Percentiles rank a stretch among this genome's conserved stretches.
Evolutionary conservation across 1,140 invertebrate species (phyloP).

Genomic region (Temnothorax longispinosus): DNA sequence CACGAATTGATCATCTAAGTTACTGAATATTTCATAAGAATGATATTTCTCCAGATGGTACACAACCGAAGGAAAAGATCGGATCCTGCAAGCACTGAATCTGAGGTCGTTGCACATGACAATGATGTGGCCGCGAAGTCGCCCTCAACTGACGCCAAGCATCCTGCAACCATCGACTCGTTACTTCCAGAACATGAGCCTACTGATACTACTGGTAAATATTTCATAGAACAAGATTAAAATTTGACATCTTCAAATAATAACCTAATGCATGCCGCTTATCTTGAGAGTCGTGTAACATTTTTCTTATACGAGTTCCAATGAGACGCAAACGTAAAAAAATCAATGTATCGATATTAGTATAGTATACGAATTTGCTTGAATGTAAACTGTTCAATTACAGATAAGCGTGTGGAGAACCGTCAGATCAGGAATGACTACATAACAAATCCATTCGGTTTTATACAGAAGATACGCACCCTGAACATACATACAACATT

Average conservation of each 20-base stretch:
- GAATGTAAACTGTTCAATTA: not conserved
- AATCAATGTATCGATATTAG: conserved; percentile 2
- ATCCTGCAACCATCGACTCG: not conserved
- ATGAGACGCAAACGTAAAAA: not conserved
- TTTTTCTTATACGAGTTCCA: not conserved
- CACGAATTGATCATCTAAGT: too few relatives aligned
- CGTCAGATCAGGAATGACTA: not conserved
- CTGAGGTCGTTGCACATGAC: not conserved
- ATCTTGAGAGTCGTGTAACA: not conserved
- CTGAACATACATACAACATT: not conserved
- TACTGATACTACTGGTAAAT: conserved; percentile 1
- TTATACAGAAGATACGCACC: not conserved
- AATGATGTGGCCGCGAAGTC: conserved; percentile 24
- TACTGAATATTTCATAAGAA: not conserved
- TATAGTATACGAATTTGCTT: not conserved
- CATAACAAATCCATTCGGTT: not conserved
- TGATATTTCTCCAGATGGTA: not conserved
- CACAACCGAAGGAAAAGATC: not conserved
- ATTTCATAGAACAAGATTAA: not conserved
- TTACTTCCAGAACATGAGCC: not conserved
- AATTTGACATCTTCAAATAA: not conserved
- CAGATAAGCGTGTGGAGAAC: not conserved
- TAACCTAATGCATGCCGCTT: not conserved
- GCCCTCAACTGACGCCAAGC: not conserved
- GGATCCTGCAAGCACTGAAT: not conserved